A percentile compares a stretch with the other conserved stretches of the same genome.
Conservation (phyloP, 2,797 vertebrate species). For the Alca torda region DNA sequence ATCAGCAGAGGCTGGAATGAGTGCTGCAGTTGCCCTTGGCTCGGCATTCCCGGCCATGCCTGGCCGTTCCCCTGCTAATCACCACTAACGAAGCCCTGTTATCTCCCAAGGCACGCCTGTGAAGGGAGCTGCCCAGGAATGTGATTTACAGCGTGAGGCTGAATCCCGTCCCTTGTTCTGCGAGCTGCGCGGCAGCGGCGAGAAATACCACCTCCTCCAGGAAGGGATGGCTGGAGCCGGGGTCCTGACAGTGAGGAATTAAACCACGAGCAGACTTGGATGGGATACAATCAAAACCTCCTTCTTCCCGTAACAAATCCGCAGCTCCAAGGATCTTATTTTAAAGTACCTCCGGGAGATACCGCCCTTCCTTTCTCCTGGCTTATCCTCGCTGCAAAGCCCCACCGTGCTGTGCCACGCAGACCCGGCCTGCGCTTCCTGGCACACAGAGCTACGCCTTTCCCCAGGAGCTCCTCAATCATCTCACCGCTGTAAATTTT, state of each 20-base stretch:
- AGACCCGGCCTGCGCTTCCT: not conserved
- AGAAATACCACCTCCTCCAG: not conserved
- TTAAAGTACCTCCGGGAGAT: conserved; percentile 6
- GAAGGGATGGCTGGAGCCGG: not conserved
- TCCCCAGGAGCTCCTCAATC: not conserved
- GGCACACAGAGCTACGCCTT: not conserved
- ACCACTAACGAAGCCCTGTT: rapidly evolving
- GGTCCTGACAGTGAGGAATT: conserved; percentile 24
- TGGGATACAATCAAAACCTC: conserved; percentile 44
- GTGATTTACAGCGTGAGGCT: not conserved
- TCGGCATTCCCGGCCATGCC: not conserved
- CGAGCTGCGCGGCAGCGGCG: rapidly evolving
- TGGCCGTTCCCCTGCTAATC: not conserved
- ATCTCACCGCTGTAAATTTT: not conserved
- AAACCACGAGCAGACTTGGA: conserved; percentile 8
- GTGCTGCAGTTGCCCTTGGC: not conserved
- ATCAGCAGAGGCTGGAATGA: not conserved
- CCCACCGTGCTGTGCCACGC: rapidly evolving
- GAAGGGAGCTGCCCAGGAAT: not conserved
- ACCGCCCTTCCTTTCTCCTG: conserved; percentile 33
- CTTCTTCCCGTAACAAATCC: conserved; percentile 30
- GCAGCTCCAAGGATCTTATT: conserved; percentile 6
- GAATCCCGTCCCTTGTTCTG: not conserved
- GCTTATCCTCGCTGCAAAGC: not conserved
- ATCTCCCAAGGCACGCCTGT: not conserved